Percentiles rank a stretch among this genome's conserved stretches.
Evolutionary conservation across 2,888 invertebrate genomes (phyloP).

Genomic region (Alitta virens): DNA sequence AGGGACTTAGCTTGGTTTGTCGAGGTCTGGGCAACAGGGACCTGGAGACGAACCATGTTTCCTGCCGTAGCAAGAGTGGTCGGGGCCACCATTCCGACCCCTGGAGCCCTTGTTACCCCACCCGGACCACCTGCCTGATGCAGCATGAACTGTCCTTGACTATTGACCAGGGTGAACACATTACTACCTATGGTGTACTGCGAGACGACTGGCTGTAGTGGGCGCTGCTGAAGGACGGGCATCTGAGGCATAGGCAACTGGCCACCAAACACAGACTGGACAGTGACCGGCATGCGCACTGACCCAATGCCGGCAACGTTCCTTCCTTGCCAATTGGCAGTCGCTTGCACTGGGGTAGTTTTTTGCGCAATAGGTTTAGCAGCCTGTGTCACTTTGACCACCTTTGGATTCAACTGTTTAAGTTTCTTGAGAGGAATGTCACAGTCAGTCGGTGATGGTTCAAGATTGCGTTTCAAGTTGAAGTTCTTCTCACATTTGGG

Average conservation of each 20-base stretch:
- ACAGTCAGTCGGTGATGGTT: conserved; percentile 61
- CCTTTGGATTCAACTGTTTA: conserved; percentile 1
- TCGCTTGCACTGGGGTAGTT: background rate
- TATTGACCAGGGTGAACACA: conserved; percentile 15
- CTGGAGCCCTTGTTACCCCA: background rate
- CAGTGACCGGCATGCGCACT: too few relatives aligned
- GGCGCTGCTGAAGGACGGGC: background rate
- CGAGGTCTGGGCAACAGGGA: background rate
- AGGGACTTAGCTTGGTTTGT: background rate
- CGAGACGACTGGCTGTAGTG: background rate
- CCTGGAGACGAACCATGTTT: background rate
- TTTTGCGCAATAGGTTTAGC: background rate
- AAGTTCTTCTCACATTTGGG: conserved; percentile 86
- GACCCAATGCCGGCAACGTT: background rate
- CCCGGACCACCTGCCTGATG: background rate
- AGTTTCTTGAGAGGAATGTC: conserved; percentile 24
- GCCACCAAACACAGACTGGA: background rate
- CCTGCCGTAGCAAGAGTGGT: background rate
- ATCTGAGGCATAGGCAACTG: background rate
- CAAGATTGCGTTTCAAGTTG: conserved; percentile 78
- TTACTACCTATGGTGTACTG: conserved; percentile 13
- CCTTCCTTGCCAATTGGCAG: background rate
- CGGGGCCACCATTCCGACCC: background rate
- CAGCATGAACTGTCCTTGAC: conserved; percentile 9
- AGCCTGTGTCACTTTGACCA: background rate